phyloP scores from a whole-genome alignment of 2,113 vertebrate species.

The Paramisgurnus dabryanus region DNA sequence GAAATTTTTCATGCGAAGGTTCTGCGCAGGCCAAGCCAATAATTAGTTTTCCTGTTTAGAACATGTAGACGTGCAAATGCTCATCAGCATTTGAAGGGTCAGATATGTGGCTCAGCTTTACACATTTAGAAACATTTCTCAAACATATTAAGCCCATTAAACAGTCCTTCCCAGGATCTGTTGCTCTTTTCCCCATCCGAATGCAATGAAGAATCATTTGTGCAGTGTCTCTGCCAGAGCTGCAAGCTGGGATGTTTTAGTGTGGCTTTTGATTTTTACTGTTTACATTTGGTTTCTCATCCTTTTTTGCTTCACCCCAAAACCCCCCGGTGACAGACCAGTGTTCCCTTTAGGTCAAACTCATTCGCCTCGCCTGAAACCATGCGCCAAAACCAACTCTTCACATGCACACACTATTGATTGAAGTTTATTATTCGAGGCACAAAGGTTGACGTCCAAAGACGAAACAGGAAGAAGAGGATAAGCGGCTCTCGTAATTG shows the following conservation, averaged over 20 bases:
- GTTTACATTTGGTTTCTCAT: slow-evolving; percentile 25
- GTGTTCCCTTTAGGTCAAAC: slow-evolving; percentile 16
- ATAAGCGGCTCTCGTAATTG: slow-evolving; percentile 36
- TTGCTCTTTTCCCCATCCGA: slow-evolving; percentile 20
- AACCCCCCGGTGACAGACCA: slow-evolving; percentile 7
- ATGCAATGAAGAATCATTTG: slow-evolving; percentile 31
- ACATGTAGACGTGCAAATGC: slow-evolving; percentile 12
- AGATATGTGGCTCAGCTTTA: neutral
- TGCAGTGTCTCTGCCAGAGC: slow-evolving; percentile 20
- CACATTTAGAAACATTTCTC: neutral
- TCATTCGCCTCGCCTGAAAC: slow-evolving; percentile 24
- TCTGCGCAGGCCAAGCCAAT: neutral
- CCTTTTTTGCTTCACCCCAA: slow-evolving; percentile 9
- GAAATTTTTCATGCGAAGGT: neutral
- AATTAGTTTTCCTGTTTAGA: neutral
- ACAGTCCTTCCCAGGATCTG: slow-evolving; percentile 29
- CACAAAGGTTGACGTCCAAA: slow-evolving; percentile 18
- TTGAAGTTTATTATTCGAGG: slow-evolving; percentile 42
- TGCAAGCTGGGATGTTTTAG: slow-evolving; percentile 13
- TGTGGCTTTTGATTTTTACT: neutral
- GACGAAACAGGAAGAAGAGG: slow-evolving; percentile 35
- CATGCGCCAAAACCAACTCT: slow-evolving; percentile 39
- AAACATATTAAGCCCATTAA: slow-evolving; percentile 22
- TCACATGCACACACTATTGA: slow-evolving; percentile 23
- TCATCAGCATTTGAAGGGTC: slow-evolving; percentile 4